Conservation (phyloP, 2,113 vertebrate genomes). For the Daphoenositta chrysoptera region DNA sequence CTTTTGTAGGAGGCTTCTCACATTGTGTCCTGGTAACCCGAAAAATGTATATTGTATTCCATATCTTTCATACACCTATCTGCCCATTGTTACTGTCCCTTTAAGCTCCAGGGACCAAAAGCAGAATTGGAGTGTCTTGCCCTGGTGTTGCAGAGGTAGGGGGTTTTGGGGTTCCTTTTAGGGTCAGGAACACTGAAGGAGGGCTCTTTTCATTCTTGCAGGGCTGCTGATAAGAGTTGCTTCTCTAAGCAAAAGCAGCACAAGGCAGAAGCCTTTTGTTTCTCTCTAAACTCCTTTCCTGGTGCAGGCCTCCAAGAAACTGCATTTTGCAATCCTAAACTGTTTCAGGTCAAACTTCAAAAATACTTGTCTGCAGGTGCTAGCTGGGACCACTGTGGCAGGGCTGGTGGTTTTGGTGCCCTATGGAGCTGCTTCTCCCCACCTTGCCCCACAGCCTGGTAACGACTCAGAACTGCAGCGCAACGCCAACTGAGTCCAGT, state of each 20-base stretch:
- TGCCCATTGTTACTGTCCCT: not conserved
- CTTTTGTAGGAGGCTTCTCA: not conserved
- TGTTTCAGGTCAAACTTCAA: not conserved
- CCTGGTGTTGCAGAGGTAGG: not conserved
- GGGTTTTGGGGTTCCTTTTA: not conserved
- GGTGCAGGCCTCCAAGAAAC: not conserved
- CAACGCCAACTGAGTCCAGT: rapidly evolving
- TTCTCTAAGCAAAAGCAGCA: not conserved
- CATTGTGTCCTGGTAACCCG: not conserved
- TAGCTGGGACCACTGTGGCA: rapidly evolving
- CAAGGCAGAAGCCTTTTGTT: not conserved
- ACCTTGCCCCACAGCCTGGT: rapidly evolving
- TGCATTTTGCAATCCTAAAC: not conserved
- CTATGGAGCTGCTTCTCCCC: rapidly evolving
- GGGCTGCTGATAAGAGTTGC: not conserved
- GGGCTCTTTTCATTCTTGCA: not conserved
- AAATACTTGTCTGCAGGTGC: rapidly evolving
- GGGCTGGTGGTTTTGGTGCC: not conserved
- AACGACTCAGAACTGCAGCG: rapidly evolving
- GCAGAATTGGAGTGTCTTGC: not conserved
- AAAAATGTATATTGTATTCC: not conserved
- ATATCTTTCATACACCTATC: not conserved
- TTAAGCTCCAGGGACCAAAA: not conserved
- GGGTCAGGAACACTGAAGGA: not conserved
- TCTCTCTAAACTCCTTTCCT: not conserved